Evolutionary conservation across 2,113 vertebrate genomes (phyloP), one percentile per base, ranked within the genome.

Genomic region (Macquaria australasica): DNA sequence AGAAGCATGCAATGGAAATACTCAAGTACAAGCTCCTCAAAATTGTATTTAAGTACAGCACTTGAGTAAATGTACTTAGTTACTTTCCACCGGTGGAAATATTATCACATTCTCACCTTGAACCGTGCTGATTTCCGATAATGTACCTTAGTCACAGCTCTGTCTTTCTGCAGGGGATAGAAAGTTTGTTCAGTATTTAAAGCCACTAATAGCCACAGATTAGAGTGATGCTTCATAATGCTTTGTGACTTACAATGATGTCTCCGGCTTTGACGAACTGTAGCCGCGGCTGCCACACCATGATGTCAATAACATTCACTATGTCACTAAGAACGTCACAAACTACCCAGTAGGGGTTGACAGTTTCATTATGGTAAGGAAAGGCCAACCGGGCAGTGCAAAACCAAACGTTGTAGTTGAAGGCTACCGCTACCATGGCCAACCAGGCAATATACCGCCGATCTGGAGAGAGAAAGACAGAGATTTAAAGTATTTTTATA

Each of bases 341-440:
- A 9, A 28, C 7, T 20, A 98, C 12, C 97, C 97, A 99, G 62
- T 88, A 96, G 6, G 41, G 68, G 12, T 66, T 90, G 15, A 83
- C 83, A 0, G 48, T 63, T 2, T 92, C 56, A 0, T 90, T 95
- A 72, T 98, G 97, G 48, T 94, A 96, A 0, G 97, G 97, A 81
- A 99, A 99, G 75, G 95, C 92, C 6, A 95, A 60, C 0, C 97
- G 96, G 10, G 95, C 92, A 0, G 97, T 92, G 69, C 96, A 95
- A 8, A 99, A 88, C 97, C 98, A 98, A 63, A 95, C 82, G 77
- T 98, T 99, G 96, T 98, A 99, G 73, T 98, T 97, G 31, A 94
- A 98, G 4, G 97, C 97, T 0, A 97, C 0, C 0, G 96, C 92
- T 23, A 99, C 95, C 0, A 98, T 3, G 2, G 94, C 77, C 25